Percentiles rank a stretch among this genome's conserved stretches.
These are phyloP conservation scores for Scomber scombrus DNA, from an alignment of 2,113 vertebrate species.

Conservation along the genomic window DNA sequence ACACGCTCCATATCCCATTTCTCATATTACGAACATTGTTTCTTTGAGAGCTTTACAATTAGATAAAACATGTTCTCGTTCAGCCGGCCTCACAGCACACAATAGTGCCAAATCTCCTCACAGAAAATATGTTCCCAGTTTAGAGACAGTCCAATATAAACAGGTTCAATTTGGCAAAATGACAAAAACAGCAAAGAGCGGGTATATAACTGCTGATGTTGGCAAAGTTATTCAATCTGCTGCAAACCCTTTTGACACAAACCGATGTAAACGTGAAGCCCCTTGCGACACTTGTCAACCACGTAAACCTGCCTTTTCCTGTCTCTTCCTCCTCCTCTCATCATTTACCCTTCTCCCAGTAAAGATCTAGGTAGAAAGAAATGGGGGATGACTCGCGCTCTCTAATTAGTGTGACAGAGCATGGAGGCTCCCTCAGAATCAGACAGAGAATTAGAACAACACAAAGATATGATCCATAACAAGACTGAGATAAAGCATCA, in stretches of 20 bases:
- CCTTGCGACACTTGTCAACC: conserved; percentile 56
- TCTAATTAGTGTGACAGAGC: conserved; percentile 82
- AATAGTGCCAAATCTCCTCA: conserved; percentile 8
- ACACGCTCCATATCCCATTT: conserved; percentile 24
- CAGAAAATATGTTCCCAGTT: conserved; percentile 16
- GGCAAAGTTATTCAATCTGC: conserved; percentile 37
- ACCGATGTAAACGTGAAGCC: conserved; percentile 46
- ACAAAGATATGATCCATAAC: conserved; percentile 75
- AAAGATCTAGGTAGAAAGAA: conserved; percentile 52
- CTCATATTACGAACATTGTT: conserved; percentile 34
- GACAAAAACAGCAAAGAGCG: conserved; percentile 35
- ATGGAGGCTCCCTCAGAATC: conserved; percentile 65
- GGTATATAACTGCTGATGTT: conserved; percentile 35
- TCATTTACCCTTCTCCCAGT: conserved; percentile 51
- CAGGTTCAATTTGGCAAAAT: conserved; percentile 28
- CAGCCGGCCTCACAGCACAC: neutral
- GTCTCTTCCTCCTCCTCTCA: conserved; percentile 37
- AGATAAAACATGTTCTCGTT: conserved; percentile 31
- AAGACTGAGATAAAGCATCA: conserved; percentile 77
- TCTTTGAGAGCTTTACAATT: conserved; percentile 46
- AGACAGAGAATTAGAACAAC: conserved; percentile 70
- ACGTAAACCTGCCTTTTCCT: conserved; percentile 56
- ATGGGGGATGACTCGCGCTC: conserved; percentile 63
- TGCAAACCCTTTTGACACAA: conserved; percentile 61
- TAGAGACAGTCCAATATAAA: conserved; percentile 6